Percentiles rank a stretch among this genome's conserved stretches.
phyloP scores from a whole-genome alignment of 2,797 vertebrate genomes.

The Acrossocheilus wenchowensis region DNA sequence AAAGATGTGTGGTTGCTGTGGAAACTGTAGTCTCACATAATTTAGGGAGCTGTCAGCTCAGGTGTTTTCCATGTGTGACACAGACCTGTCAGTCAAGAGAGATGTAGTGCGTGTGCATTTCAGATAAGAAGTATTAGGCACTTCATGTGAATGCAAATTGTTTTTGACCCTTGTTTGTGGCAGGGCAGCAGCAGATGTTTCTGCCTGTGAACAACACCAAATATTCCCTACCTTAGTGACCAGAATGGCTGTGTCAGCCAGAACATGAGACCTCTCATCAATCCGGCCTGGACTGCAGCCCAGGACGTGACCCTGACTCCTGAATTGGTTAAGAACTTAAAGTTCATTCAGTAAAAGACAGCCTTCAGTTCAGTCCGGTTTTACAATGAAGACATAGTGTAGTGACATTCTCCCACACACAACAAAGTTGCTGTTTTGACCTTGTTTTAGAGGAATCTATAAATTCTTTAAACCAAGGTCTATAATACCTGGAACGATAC shows the following conservation, averaged over 20 bases:
- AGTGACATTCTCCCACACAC: neutral
- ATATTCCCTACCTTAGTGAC: constrained; percentile 35
- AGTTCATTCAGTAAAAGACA: neutral
- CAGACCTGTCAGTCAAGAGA: constrained; percentile 34
- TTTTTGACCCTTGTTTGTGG: constrained; percentile 29
- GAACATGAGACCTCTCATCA: constrained; percentile 8
- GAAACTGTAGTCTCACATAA: constrained; percentile 46
- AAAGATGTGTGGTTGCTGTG: constrained; percentile 56
- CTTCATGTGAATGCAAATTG: constrained; percentile 25
- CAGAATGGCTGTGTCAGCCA: constrained; percentile 18
- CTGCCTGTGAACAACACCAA: constrained; percentile 7
- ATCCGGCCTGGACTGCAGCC: neutral
- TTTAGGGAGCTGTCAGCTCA: constrained; percentile 30
- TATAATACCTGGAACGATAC: neutral
- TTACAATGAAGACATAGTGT: neutral
- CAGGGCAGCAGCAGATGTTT: constrained; percentile 48
- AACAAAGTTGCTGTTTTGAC: neutral
- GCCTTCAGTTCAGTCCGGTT: neutral
- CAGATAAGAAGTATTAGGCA: constrained; percentile 18
- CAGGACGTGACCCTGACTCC: neutral
- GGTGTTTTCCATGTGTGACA: constrained; percentile 8
- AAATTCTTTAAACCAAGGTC: constrained; percentile 7
- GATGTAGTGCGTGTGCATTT: constrained; percentile 8
- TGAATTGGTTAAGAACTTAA: constrained; percentile 1
- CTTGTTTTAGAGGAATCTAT: neutral